Evolutionary conservation across 1,140 invertebrate genomes (phyloP).

Genomic region (Philopotamus ludificatus): DNA sequence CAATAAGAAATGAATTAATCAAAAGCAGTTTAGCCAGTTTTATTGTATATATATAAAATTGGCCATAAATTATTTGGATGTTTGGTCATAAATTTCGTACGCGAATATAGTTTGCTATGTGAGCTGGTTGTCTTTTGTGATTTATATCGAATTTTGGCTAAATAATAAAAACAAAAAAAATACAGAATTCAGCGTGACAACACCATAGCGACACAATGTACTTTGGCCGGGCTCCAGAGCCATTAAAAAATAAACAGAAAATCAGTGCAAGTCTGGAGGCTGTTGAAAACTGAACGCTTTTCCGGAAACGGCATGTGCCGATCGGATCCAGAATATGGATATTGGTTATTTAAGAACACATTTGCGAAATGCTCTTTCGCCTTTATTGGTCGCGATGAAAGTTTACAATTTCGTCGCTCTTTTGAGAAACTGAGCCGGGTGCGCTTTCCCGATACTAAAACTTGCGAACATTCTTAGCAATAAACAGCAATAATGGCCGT

Average conservation of each 20-base stretch:
- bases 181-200: neutral
- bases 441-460: neutral
- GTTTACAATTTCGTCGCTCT: neutral
- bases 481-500: neutral
- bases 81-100: too few relatives aligned
- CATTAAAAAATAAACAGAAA: slow-evolving; percentile 14
- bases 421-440: neutral
- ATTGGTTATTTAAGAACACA: slow-evolving; percentile 9
- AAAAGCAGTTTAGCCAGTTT: neutral
- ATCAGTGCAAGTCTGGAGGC: neutral
- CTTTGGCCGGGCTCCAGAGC: slow-evolving; percentile 27
- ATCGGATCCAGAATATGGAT: neutral
- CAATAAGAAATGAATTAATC: neutral
- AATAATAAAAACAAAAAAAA: neutral
- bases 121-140: neutral
- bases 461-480: neutral
- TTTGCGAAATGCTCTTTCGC: neutral
- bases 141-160: neutral
- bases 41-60: neutral
- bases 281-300: neutral
- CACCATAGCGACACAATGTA: slow-evolving; percentile 21
- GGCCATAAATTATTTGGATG: neutral
- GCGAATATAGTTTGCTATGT: too few relatives aligned
- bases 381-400: neutral
- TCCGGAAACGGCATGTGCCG: neutral